Conservation (phyloP, 2,888 invertebrate genomes). For the Trichogramma dendrolimi region DNA sequence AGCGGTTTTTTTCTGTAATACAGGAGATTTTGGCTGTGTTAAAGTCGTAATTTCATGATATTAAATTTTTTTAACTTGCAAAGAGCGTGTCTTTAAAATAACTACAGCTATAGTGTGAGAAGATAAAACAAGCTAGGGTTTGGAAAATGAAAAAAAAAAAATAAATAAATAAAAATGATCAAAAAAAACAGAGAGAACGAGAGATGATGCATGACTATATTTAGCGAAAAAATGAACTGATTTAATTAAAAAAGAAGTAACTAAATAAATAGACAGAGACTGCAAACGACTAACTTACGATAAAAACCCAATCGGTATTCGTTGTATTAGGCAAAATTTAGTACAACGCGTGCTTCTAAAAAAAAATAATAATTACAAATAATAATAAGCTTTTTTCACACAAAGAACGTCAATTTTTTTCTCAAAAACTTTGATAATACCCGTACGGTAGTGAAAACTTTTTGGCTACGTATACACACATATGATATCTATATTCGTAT, state of each 20-base stretch:
- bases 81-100: conserved; percentile 25
- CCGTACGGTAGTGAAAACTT: conserved; percentile 7
- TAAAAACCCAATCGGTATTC: conserved; percentile 15
- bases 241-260: conserved; percentile 2
- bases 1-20: conserved; percentile 21
- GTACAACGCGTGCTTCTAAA: conserved; percentile 19
- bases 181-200: conserved; percentile 22
- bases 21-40: conserved; percentile 45
- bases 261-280: neutral
- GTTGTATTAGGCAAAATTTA: conserved; percentile 12
- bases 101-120: conserved; percentile 17
- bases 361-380: too few species aligned
- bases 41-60: conserved; percentile 42
- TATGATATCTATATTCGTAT: too few species aligned
- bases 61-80: conserved; percentile 36
- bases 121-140: conserved; percentile 8
- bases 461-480: too few species aligned
- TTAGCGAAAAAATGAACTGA: neutral
- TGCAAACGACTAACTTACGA: neutral
- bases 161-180: conserved; percentile 21
- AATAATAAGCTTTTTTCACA: conserved; percentile 19
- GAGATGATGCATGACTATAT: conserved; percentile 15
- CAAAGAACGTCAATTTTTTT: conserved; percentile 25
- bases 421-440: conserved; percentile 9
- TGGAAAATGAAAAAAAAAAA: conserved; percentile 10